These are phyloP conservation scores for Sipha maydis DNA, from an alignment of 2,888 invertebrate species.

Conservation along the genomic window DNA sequence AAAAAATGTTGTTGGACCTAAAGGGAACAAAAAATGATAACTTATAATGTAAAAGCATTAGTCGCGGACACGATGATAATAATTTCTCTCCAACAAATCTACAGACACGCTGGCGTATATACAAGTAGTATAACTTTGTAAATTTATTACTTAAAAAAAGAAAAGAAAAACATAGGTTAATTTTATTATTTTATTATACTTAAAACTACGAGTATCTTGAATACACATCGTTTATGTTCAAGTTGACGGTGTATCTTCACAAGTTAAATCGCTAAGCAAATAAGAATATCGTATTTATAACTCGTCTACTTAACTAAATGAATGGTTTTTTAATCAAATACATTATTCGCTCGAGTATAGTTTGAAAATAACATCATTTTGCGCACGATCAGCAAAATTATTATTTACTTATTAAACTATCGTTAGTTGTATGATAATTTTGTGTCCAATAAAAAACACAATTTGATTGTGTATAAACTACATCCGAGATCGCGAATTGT, in stretches of 20 bases:
- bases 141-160: background rate
- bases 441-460: too few relatives aligned
- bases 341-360: too few relatives aligned
- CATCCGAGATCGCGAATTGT: too few relatives aligned
- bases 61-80: background rate
- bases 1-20: conserved; percentile 9
- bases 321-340: background rate
- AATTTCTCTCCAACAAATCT: background rate
- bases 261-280: background rate
- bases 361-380: too few relatives aligned
- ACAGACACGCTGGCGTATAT: background rate
- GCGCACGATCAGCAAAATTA: too few relatives aligned
- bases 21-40: background rate
- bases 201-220: background rate
- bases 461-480: too few relatives aligned
- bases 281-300: background rate
- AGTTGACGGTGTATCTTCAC: background rate
- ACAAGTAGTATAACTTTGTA: background rate
- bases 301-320: background rate
- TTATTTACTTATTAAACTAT: too few relatives aligned
- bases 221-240: background rate
- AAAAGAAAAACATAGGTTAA: background rate
- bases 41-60: conserved; percentile 39
- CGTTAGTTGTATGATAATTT: too few relatives aligned
- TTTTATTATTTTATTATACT: background rate